Evolutionary conservation across 1,140 invertebrate species (phyloP), one percentile per base, ranked within the genome.

Genomic region (Drosophila setifemur): DNA sequence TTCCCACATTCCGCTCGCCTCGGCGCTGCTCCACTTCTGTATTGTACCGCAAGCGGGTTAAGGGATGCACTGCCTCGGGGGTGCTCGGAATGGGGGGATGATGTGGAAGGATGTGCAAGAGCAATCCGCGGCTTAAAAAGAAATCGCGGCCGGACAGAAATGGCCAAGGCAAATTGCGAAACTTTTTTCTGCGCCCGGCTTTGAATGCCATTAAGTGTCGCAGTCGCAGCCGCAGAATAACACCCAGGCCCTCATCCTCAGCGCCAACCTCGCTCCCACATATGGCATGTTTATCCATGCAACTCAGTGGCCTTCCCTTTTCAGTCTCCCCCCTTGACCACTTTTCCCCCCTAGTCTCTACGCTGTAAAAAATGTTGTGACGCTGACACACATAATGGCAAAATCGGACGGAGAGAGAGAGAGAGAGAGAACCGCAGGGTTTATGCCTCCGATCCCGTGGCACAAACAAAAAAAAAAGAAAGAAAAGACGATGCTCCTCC

Each of bases 141-240:
- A 50, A 83, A 77, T 77, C 73, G 73, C 61, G 57, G 54, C 55
- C 60, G 31, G 69, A 68, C 68, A 69, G 42, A 48, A 83, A 83
- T 83, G 73, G 70, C 60, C 73, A 54, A 76, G 79, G 64, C 68
- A 77, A 81, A 81, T 81, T 68, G 66, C 78, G 63, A 77, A 81
- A 83, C 78, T 81, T 83, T 68, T 39, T 44, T 42, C 31, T 67
- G 37, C 43, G 63, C 57, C 39, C 40, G 58, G 60, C 68, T 63
- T 68, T 83, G 78, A 73, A 82, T 83, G 73, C 55, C 78, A 73
- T 77, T 77, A 83, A 55, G 60, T 57, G 72, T 67, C 42, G 47
- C 52, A 52, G 49, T 44, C 54, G 40, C 54, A 26, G 43, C 3
- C 42, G 12, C 40, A 11, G 40, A 42, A 29, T 52, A 28, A 5